Evolutionary conservation across 2,113 vertebrate genomes (phyloP), one percentile per base, ranked within the genome.

Genomic region (Montifringilla adamsi): DNA sequence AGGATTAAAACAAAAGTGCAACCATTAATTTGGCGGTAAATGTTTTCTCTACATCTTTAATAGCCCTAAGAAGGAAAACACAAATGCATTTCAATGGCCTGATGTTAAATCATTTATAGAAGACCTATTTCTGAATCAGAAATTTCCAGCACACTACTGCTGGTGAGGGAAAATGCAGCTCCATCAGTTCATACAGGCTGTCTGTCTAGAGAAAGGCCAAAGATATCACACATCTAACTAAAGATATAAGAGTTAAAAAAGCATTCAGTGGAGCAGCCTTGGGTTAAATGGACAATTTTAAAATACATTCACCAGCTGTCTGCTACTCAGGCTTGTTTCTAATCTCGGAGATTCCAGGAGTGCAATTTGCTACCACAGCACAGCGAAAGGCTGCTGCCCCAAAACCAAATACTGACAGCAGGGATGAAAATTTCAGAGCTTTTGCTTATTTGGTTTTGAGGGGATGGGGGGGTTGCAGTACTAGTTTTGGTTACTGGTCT

Each of bases 91-190:
- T 97, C 81, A 91, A 96, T 50, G 91, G 85, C 35, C 68, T 92
- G 62, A 58, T 90, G 68, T 93, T 97, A 93, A 97, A 96, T 97
- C 73, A 95, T 90, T 97, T 93, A 95, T 83, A 94, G 78, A 92
- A 97, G 90, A 92, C 89, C 76, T 95, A 92, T 88, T 97, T 97
- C 85, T 94, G 85, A 81, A 93, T 92, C 63, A 84, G 75, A 93
- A 89, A 91, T 94, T 95, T 95, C 70, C 62, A 96, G 85, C 37
- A 92, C 35, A 7, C 79, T 69, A 83, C 55, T 74, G 56, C 52
- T 83, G 94, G 72, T 0, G 3, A 95, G 72, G 91, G 77, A 87
- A 28, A 80, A 83, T 59, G 50, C 77, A 10, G n/a, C 60, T 94
- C 82, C n/a, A 75, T 86, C 63, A 89, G 60, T 87, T 95, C 73